Evolutionary conservation across 2,113 vertebrate species (phyloP).

Genomic region (Ovis canadensis): DNA sequence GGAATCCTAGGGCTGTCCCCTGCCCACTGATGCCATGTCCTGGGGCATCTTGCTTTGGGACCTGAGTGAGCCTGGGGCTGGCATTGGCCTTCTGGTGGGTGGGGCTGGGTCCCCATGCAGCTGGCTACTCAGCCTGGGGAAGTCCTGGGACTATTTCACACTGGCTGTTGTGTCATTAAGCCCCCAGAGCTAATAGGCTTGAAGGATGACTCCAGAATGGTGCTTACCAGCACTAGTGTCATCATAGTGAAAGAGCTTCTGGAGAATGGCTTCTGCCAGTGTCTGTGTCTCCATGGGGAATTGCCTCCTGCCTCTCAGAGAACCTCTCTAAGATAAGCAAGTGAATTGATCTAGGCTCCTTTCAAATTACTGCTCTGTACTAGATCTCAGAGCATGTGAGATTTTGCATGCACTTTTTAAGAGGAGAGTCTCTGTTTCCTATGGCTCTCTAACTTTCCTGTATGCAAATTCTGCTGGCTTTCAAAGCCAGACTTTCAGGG

Average conservation of each 20-base stretch:
- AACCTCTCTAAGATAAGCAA: not conserved
- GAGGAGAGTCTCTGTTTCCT: not conserved
- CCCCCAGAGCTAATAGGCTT: not conserved
- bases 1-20: not conserved
- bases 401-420: not conserved
- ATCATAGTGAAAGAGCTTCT: not conserved
- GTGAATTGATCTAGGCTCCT: not conserved
- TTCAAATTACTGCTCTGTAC: not conserved
- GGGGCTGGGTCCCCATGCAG: not conserved
- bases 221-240: not conserved
- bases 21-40: not conserved
- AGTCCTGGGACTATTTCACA: not conserved
- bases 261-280: not conserved
- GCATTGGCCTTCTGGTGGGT: not conserved
- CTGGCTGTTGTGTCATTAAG: not conserved
- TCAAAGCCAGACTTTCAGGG: not conserved
- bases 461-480: not conserved
- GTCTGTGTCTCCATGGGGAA: not conserved
- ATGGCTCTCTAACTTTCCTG: not conserved
- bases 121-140: not conserved
- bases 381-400: not conserved
- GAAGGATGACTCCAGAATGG: not conserved
- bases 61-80: not conserved
- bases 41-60: not conserved
- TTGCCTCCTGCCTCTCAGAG: not conserved